Evolutionary conservation across 2,888 invertebrate species (phyloP), one percentile per base, ranked within the genome.

Genomic region (Criorhina ranunculi): DNA sequence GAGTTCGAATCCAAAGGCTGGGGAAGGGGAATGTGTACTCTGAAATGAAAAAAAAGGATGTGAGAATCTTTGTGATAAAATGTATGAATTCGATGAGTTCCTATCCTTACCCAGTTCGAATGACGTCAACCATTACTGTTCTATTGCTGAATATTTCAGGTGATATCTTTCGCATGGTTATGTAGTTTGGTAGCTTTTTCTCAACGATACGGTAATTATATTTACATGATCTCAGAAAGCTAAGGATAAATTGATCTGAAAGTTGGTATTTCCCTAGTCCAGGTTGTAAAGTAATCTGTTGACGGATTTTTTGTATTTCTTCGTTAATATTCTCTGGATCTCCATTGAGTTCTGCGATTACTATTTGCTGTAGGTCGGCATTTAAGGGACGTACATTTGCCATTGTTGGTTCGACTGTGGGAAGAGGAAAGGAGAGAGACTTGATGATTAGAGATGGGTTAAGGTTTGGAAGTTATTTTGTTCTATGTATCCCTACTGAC

Each of bases 151-250:
- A 93, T 87, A 93, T 92, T 87, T 94, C 94, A 0, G 94, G 93
- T 0, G 93, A 90, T 62, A 93, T 89, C 0, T 92, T 90, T 87
- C 92, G 92, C 78, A 88, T 62, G 0, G 93, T 93, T 87, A 93
- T 93, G 87, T 92, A 93, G 91, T 92, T 92, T 75, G 93, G 93
- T 1, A 93, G 81, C 87, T 93, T 93, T 79, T 91, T 90, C 87
- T 92, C 93, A 2, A 92, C 91, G 15, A 90, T 87, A 62, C 92
- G 92, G 76, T 92, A 88, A 75, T 92, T 92, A 88, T 91, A 92
- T 88, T 93, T 93, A 86, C 92, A 91, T 11, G 92, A 92, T 57
- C 93, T 89, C 15, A 93, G 88, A 87, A 93, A 93, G 3, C 90
- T 88, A 11, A 92, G 77, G 17, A 93, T 87, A 88, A 91, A 92